Evolutionary conservation across 2,113 vertebrate genomes (phyloP).

Genomic region (Microcebus murinus): DNA sequence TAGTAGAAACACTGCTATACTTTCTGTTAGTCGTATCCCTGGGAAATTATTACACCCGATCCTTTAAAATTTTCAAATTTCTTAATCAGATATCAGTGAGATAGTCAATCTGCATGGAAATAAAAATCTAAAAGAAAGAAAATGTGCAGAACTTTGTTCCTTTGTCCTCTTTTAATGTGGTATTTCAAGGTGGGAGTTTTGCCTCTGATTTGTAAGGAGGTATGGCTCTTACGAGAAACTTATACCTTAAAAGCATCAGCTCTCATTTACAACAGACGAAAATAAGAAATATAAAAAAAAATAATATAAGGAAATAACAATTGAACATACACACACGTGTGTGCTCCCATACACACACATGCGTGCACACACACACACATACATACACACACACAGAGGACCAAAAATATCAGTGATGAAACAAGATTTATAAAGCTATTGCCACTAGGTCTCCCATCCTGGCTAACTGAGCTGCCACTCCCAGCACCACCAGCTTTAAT

Average conservation of each 20-base stretch:
- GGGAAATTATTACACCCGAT: background rate
- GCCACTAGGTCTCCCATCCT: background rate
- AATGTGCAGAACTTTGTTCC: background rate
- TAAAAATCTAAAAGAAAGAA: background rate
- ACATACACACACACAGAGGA: background rate
- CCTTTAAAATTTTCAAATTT: background rate
- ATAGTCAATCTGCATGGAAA: background rate
- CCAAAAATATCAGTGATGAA: background rate
- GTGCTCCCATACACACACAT: background rate
- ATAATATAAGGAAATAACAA: background rate
- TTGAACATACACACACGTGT: background rate
- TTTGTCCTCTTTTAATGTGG: background rate
- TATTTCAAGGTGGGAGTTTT: background rate
- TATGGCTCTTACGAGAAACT: background rate
- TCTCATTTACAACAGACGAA: background rate
- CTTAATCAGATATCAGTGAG: background rate
- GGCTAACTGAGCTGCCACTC: background rate
- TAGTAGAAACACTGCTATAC: background rate
- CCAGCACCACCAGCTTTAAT: background rate
- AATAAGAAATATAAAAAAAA: background rate
- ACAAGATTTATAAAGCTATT: background rate
- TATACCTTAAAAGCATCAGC: background rate
- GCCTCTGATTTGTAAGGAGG: background rate
- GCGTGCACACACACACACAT: background rate
- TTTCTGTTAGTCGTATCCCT: background rate